Percentiles rank a stretch among this genome's conserved stretches.
Evolutionary conservation across 2,888 invertebrate genomes (phyloP).

Genomic region (Drosophila gaucha): DNA sequence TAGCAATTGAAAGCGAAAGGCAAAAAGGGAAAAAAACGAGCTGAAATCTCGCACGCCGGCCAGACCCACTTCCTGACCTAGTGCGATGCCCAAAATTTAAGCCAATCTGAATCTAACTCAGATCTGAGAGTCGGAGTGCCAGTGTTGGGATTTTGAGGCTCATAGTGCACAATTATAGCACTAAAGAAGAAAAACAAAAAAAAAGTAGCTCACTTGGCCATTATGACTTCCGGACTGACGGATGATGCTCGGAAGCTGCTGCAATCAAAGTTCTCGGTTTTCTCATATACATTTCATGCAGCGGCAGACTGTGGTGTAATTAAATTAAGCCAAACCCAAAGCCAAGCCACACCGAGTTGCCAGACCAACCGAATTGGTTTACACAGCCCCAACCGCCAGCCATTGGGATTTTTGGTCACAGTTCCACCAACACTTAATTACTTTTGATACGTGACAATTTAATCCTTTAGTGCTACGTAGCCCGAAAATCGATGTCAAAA

Average conservation of each 20-base stretch:
- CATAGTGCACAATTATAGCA: conserved; percentile 42
- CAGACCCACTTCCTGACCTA: conserved; percentile 6
- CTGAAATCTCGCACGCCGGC: not conserved
- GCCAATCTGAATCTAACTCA: conserved; percentile 34
- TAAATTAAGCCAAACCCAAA: conserved; percentile 62
- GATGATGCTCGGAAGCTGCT: conserved; percentile 21
- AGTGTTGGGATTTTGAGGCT: conserved; percentile 36
- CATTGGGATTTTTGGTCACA: conserved; percentile 37
- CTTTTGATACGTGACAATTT: conserved; percentile 70
- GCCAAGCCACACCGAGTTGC: conserved; percentile 41
- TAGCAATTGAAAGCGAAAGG: conserved; percentile 55
- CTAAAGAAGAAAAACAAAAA: conserved; percentile 15
- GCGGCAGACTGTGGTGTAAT: conserved; percentile 46
- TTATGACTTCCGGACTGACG: conserved; percentile 33
- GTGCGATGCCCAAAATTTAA: conserved; percentile 5
- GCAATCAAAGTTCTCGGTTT: conserved; percentile 38
- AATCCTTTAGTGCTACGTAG: conserved; percentile 49
- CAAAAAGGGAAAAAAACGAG: conserved; percentile 10
- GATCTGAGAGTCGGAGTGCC: conserved; percentile 20
- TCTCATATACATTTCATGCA: conserved; percentile 31
- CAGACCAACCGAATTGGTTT: conserved; percentile 51
- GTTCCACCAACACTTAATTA: conserved; percentile 60
- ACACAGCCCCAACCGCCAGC: conserved; percentile 22
- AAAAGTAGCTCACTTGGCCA: conserved; percentile 27
- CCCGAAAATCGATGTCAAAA: conserved; percentile 42